Evolutionary conservation across 1,140 invertebrate species (phyloP), one percentile per base, ranked within the genome.

Genomic region (Centruroides sculpturatus): DNA sequence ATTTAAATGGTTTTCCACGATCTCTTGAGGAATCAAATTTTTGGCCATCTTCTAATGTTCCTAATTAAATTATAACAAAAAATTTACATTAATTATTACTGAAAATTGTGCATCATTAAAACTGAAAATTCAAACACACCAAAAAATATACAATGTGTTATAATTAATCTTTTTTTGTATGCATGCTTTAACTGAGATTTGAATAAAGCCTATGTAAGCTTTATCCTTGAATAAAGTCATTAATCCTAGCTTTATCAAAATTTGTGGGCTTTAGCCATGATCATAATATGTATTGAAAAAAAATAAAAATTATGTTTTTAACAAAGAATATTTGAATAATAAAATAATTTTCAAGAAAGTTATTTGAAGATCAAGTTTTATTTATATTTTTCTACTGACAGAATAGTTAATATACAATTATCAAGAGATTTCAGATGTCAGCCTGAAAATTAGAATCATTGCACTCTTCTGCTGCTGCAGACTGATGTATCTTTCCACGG

Each of bases 11-110:
- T 66, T 84, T 80, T 56, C 88, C 89, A 66, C 92, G 85, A 73
- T 92, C 90, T 62, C 91, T 84, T 41, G 91, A 94, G 5, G 89
- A 94, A 71, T 96, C 92, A 69, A 96, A 93, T 76, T 92, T 91
- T 66, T 80, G 82, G n/a, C 90, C 90, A 77, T 91, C 83, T 64
- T 80, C 75, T 65, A 93, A 77, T 1, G 87, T 92, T 63, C 77
- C 81, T 81, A 61, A 35, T 52, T 11, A 63, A 49, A 55, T 23
- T 23, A 23, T 23, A 23, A 34, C 57, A 35, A 47, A 54, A 41
- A 68, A 62, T 72, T 48, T n/a, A n/a, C n/a, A n/a, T n/a, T n/a
- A n/a, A n/a, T n/a, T n/a, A n/a, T n/a, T n/a, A n/a, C n/a, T n/a
- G n/a, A n/a, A n/a, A n/a, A n/a, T n/a, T n/a, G n/a, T n/a, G 2